Conservation (phyloP, 2,113 vertebrate genomes). For the Apteryx mantelli region DNA sequence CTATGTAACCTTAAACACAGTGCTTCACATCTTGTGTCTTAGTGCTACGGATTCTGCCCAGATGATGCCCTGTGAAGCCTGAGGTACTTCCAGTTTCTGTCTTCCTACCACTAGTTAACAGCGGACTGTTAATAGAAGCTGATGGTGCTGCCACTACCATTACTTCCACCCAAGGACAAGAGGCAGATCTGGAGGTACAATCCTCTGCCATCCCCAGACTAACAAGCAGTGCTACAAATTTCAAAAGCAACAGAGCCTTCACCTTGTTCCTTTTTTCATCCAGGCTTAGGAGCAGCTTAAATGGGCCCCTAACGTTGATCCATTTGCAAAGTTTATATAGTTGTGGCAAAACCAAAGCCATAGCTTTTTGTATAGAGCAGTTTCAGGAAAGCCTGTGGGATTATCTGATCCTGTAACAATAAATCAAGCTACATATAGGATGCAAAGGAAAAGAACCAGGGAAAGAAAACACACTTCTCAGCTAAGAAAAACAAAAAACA, state of each 20-base stretch:
- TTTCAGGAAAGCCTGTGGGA: not conserved
- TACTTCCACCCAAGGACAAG: too few relatives aligned
- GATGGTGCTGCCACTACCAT: not conserved
- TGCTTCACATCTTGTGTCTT: not conserved
- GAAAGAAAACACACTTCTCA: not conserved
- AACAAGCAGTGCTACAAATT: not conserved
- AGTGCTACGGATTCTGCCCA: too few relatives aligned
- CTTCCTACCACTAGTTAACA: not conserved
- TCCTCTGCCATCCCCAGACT: not conserved
- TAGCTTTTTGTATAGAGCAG: not conserved
- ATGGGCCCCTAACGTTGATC: not conserved
- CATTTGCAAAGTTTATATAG: not conserved
- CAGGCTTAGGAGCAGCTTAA: not conserved
- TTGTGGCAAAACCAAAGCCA: not conserved
- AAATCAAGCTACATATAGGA: fast-evolving
- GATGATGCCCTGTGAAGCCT: too few relatives aligned
- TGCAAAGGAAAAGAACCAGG: not conserved
- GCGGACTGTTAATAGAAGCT: not conserved
- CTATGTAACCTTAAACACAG: not conserved
- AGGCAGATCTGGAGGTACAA: not conserved
- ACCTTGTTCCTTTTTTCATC: not conserved
- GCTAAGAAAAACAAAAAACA: not conserved
- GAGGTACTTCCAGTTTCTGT: not conserved
- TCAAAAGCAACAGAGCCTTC: not conserved
- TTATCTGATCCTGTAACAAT: not conserved